Conservation (phyloP, 2,113 vertebrate species). For the Bubalus kerabau region DNA sequence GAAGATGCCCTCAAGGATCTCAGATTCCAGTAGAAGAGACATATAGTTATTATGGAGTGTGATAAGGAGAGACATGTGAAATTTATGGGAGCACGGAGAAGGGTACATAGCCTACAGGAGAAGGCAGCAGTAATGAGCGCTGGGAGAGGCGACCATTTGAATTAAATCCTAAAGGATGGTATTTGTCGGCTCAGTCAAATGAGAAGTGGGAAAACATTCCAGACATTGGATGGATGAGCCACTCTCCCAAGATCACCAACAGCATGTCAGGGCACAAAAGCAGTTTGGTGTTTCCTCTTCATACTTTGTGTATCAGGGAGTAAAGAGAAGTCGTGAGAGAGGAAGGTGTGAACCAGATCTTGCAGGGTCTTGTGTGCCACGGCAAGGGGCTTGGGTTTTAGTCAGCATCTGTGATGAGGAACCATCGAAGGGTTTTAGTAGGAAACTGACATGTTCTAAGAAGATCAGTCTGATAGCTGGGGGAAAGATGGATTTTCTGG, state of each 20-base stretch:
- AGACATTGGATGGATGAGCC: background rate
- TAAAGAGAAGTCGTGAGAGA: background rate
- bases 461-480: background rate
- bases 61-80: background rate
- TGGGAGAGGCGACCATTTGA: background rate
- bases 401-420: background rate
- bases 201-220: background rate
- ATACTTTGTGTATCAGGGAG: background rate
- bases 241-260: background rate
- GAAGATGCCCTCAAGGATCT: background rate
- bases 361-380: background rate
- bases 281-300: background rate
- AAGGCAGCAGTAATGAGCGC: background rate
- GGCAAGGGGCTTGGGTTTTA: background rate
- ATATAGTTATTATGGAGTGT: background rate
- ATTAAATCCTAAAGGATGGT: background rate
- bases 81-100: background rate
- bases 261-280: background rate
- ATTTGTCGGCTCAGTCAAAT: background rate
- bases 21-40: background rate
- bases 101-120: background rate
- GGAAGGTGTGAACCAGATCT: background rate
- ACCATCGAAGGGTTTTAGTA: background rate
- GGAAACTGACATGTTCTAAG: background rate
- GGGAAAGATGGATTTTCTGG: background rate